Evolutionary conservation across 2,888 invertebrate species (phyloP), one percentile per base, ranked within the genome.

Genomic region (Noctua comes): DNA sequence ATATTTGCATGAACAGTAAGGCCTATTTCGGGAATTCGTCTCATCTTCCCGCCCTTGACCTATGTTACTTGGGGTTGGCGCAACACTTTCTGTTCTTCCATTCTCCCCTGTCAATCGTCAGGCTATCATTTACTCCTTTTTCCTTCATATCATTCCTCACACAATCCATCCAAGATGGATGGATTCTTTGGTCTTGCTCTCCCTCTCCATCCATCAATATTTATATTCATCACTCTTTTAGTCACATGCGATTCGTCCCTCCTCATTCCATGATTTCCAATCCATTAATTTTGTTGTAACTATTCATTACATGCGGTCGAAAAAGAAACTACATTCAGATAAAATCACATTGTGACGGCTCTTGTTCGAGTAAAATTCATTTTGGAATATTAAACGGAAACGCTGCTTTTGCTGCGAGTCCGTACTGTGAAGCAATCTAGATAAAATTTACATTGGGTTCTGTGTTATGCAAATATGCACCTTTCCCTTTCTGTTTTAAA

Each of bases 371-470:
- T 66, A 31, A 43, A 84, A 77, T 75, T 68, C 13, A 72, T 75
- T 70, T 77, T n/a, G 24, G 51, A 77, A 84, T 80, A 75, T 70
- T 68, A 79, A 77, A 77, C 36, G 27, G 7, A 54, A 84, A 57
- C 40, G 13, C n/a, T 64, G 46, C 27, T 66, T 74, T 64, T 68
- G 68, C 46, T 21, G 40, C 62, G n/a, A 46, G 18, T 77, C 59
- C 69, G 74, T n/a, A 68, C 46, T 68, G 65, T 62, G 24, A 51
- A 43, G 21, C 46, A 73, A 85, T 85, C 78, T 73, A 84, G 82
- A 84, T 78, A 72, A 65, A 46, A 70, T 64, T 10, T 16, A 36
- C 13, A 71, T 43, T 36, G 40, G 7, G 6, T 68, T 36, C 1
- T 48, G 21, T 54, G 36, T 21, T 62, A 68, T 73, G 64, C 54